Evolutionary conservation across 2,888 invertebrate species (phyloP).

Genomic region (Copidosoma aretas): DNA sequence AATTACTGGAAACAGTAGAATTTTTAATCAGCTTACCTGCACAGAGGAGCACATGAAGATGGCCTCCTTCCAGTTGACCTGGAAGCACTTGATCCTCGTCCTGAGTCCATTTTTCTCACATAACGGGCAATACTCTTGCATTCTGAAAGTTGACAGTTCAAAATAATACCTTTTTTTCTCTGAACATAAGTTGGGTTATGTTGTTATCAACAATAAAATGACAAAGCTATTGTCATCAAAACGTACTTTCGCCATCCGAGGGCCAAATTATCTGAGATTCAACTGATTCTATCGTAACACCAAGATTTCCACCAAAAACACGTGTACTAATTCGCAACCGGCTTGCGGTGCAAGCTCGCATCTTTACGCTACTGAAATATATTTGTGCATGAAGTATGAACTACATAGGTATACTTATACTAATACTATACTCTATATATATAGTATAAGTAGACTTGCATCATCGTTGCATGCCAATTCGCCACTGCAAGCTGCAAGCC

Average conservation of each 20-base stretch:
- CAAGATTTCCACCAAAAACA: no score
- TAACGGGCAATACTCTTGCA: conserved; percentile 54
- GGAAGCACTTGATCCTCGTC: conserved; percentile 48
- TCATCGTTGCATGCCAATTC: no score
- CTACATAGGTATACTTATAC: no score
- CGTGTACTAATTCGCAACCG: no score
- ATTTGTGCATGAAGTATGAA: no score
- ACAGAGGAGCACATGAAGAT: conserved; percentile 50
- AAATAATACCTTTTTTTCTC: conserved; percentile 1
- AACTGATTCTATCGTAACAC: neutral
- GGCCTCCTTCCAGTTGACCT: conserved; percentile 54
- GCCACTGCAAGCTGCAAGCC: no score
- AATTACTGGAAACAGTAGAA: no score
- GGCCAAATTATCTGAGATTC: neutral
- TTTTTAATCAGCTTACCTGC: conserved; percentile 49
- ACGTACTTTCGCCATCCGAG: conserved; percentile 33
- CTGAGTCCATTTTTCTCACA: conserved; percentile 52
- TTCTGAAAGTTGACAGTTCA: conserved; percentile 40
- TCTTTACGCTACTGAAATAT: no score
- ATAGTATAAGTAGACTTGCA: no score
- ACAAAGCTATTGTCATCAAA: neutral
- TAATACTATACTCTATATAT: no score
- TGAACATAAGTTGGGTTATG: conserved; percentile 20
- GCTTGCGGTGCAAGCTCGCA: no score
- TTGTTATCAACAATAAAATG: conserved; percentile 9